Percentiles rank a stretch among this genome's conserved stretches.
Evolutionary conservation across 2,888 invertebrate species (phyloP).

Genomic region (Brenthis hecate): DNA sequence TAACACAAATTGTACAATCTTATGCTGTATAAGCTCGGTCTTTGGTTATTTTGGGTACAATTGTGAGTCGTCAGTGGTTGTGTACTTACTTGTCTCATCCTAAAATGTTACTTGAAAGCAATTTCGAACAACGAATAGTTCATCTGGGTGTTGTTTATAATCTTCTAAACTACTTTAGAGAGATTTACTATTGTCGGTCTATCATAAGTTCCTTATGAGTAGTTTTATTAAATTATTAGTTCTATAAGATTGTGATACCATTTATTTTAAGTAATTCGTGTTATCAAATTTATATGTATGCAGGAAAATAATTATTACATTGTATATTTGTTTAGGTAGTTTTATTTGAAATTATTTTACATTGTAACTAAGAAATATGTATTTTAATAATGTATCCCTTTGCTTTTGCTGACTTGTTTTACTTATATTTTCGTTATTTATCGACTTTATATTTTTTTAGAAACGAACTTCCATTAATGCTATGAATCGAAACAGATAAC

Average conservation of each 20-base stretch:
- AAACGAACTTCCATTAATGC: slow-evolving; percentile 41
- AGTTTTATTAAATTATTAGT: slow-evolving; percentile 67
- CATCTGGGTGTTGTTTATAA: slow-evolving; percentile 49
- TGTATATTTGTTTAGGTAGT: slow-evolving; percentile 62
- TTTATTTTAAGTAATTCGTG: slow-evolving; percentile 73
- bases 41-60: slow-evolving; percentile 49
- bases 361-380: slow-evolving; percentile 50
- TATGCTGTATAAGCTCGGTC: slow-evolving; percentile 36
- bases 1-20: slow-evolving; percentile 41
- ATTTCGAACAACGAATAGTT: slow-evolving; percentile 42
- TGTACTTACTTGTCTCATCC: slow-evolving; percentile 68
- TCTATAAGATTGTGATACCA: slow-evolving; percentile 80
- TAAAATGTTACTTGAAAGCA: slow-evolving; percentile 36
- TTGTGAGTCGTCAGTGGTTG: slow-evolving; percentile 71
- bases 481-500: slow-evolving; percentile 65
- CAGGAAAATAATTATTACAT: slow-evolving; percentile 60
- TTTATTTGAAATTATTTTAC: slow-evolving; percentile 65
- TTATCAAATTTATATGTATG: slow-evolving; percentile 57
- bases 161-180: slow-evolving; percentile 67
- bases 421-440: slow-evolving; percentile 47
- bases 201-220: slow-evolving; percentile 77
- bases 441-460: slow-evolving; percentile 42
- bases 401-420: slow-evolving; percentile 52
- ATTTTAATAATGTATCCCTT: slow-evolving; percentile 52
- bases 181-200: slow-evolving; percentile 69